These are phyloP conservation scores for Eleutherodactylus coqui DNA, from an alignment of 2,797 vertebrate genomes.

Conservation along the genomic window DNA sequence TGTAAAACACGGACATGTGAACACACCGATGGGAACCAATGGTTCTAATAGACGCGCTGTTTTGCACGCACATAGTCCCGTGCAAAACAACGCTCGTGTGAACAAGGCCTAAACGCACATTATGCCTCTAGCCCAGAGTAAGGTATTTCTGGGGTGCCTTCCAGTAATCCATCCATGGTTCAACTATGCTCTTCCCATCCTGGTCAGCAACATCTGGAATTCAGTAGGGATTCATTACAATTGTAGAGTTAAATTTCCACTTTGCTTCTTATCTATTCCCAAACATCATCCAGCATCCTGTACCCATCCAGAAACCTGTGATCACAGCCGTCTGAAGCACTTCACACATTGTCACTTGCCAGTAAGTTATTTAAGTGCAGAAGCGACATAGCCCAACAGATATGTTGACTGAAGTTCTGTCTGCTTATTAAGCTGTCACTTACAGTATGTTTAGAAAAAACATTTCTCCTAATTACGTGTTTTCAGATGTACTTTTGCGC, in stretches of 20 bases:
- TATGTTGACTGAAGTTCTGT: slow-evolving; percentile 25
- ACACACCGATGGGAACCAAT: too few relatives aligned
- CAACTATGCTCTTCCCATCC: too few relatives aligned
- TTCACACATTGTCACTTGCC: slow-evolving; percentile 43
- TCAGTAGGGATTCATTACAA: background rate
- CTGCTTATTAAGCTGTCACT: slow-evolving; percentile 52
- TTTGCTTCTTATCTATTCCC: background rate
- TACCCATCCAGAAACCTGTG: background rate
- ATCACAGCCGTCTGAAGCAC: slow-evolving; percentile 9
- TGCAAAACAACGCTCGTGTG: too few relatives aligned
- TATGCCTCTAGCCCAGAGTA: too few relatives aligned
- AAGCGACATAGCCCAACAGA: slow-evolving; percentile 16
- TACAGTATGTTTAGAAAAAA: slow-evolving; percentile 51
- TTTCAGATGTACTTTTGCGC: slow-evolving; percentile 35
- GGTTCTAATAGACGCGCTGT: too few relatives aligned
- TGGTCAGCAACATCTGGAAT: too few relatives aligned
- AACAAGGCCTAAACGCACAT: background rate
- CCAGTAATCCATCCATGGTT: background rate
- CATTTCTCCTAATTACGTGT: slow-evolving; percentile 41
- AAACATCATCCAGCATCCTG: background rate
- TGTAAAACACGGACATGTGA: too few relatives aligned
- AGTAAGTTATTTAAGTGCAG: slow-evolving; percentile 51
- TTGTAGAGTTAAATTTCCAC: background rate
- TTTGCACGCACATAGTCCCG: too few relatives aligned
- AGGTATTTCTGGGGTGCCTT: too few relatives aligned